Evolutionary conservation across 2,797 vertebrate genomes (phyloP).

Genomic region (Rhadinocentrus ornatus): DNA sequence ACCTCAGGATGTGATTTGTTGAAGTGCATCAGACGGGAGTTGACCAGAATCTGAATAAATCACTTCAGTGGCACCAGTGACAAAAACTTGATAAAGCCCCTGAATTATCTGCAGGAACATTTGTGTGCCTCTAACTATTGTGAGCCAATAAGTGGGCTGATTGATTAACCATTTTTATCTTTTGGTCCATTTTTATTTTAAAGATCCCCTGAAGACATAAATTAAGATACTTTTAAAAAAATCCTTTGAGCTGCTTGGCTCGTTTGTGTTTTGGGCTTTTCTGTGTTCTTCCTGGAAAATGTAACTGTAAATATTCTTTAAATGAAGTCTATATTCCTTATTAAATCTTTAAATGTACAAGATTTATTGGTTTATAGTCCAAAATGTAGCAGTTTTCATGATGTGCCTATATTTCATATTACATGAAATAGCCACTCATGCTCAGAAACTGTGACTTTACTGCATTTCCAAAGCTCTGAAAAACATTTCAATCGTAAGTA

Average conservation of each 20-base stretch:
- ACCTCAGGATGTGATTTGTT: slow-evolving; percentile 79
- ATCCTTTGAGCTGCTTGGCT: neutral
- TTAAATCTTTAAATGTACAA: slow-evolving; percentile 1
- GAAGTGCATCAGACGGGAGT: slow-evolving; percentile 77
- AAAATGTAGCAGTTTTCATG: neutral
- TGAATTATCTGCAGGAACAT: slow-evolving; percentile 34
- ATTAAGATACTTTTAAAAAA: slow-evolving; percentile 2
- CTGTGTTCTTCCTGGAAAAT: slow-evolving; percentile 3
- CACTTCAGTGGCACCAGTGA: slow-evolving; percentile 79
- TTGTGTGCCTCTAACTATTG: slow-evolving; percentile 18
- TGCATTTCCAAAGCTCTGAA: neutral
- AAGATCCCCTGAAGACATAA: slow-evolving; percentile 7
- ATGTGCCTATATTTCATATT: too few species aligned
- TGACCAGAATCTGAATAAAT: slow-evolving; percentile 76
- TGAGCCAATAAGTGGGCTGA: slow-evolving; percentile 3
- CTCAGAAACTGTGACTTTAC: too few species aligned
- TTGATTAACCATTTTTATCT: slow-evolving; percentile 17
- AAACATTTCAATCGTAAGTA: neutral
- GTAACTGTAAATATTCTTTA: slow-evolving; percentile 1
- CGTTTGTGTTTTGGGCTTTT: neutral
- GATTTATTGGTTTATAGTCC: neutral
- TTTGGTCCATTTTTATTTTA: slow-evolving; percentile 1
- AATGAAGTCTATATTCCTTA: neutral
- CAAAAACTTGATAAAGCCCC: slow-evolving; percentile 66
- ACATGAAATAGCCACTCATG: too few species aligned